Base-by-base conservation (phyloP, 1,140 invertebrate species). In the Drosophila hydei region DNA sequence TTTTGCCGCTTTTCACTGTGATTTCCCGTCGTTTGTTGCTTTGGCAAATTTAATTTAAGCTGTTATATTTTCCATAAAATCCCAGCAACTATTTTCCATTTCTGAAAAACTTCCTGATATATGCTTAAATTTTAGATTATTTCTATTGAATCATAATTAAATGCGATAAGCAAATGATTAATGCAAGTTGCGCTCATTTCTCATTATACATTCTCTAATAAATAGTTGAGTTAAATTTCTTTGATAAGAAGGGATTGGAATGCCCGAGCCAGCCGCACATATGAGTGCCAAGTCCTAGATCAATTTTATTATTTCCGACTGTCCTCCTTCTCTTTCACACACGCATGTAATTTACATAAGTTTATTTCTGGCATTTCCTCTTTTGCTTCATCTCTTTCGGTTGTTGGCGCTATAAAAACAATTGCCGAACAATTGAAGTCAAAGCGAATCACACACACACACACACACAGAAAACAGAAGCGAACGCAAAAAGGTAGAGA, bases 311-410 rank as follows among this genome's bases (percentile, higher is more conserved):
- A 72, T 88, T 85, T 88, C 78, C 83, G 75, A 71, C 55, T 68
- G 60, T 72, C 76, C 43, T 25, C 60, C 55, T n/a, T 18, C 19
- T 2, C 58, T 18, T 18, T 25, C 38, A 65, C 52, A 74, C 40
- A 59, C 18, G 56, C 36, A 61, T 42, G 47, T 52, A 78, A 87
- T 88, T 87, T 87, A 78, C 81, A 87, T 88, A 87, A 87, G 83
- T 87, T 88, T 83, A 88, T 81, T 75, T 88, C 72, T 77, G 81
- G 81, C 77, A 74, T 80, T 87, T 85, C 69, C 81, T 75, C 74
- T 87, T 63, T 56, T 38, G 8, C 52, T 54, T 27, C 51, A 14
- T 64, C 50, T 51, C 12, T 38, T 27, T 50, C 36, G 8, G 7
- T 16, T 11, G 72, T 12, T 77, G 72, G 72, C 75, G 77, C 80